Evolutionary conservation across 1,140 invertebrate species (phyloP), one percentile per base, ranked within the genome.

Genomic region (Lanistes nyassanus): DNA sequence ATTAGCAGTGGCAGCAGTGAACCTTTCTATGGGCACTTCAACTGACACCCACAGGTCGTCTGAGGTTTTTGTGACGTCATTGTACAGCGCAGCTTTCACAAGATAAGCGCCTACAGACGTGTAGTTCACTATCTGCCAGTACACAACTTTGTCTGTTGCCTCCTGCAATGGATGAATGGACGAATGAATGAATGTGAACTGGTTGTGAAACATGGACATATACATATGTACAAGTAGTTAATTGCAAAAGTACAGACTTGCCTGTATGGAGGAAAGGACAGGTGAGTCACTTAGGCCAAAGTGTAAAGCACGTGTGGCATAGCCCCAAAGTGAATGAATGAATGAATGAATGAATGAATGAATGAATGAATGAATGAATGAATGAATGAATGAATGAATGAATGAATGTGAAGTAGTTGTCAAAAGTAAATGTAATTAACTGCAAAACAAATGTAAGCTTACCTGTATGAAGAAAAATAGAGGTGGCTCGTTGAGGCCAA

Each of bases 71-170:
- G 83, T 82, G 13, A 87, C 75, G 70, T 87, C 86, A 74, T 88
- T 88, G 53, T 76, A 79, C 0, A 85, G 69, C 36, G 55, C 81
- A 1, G 82, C 81, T 21, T 56, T 69, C 11, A 87, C 60, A 5
- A 79, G 73, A 69, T 84, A 88, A 31, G 83, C 81, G 11, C 86
- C 87, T 13, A 88, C 81, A 5, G 58, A 51, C 1, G 76, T 64
- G 56, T 83, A 88, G 9, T 75, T 74, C 26, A 81, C 77, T 55
- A 71, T 75, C 9, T 81, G 79, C 5, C 42, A 42, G 56, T 36
- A 72, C 56, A 62, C 56, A 21, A 72, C 70, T 1, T 58, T 3
- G 83, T 75, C 26, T 29, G 72, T 1, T 78, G 55, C 16, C 75
- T 76, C 9, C 42, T 51, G 19, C 75, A 58, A 47, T n/a, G 1